phyloP scores from a whole-genome alignment of 2,888 invertebrate genomes.

The Cheilosia urbana region DNA sequence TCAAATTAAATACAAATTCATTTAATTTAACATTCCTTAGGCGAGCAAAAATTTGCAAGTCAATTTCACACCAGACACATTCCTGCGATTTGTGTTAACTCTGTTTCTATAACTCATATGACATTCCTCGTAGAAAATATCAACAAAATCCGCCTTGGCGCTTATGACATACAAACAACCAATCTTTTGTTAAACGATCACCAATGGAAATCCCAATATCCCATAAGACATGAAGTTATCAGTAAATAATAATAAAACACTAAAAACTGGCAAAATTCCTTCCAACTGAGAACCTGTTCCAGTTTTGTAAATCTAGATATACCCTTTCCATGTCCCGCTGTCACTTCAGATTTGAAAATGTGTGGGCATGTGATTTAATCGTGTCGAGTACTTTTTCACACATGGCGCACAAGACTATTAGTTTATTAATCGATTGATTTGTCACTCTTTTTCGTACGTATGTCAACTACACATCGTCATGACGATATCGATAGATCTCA shows the following conservation, averaged over 20 bases:
- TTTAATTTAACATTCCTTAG: not conserved
- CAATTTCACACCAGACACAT: not conserved
- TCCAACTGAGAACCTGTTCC: conserved; percentile 1
- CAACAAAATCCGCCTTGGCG: conserved; percentile 63
- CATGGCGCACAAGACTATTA: conserved; percentile 16
- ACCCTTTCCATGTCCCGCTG: conserved; percentile 28
- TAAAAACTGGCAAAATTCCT: not conserved
- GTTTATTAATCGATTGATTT: conserved; percentile 50
- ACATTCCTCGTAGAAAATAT: conserved; percentile 41
- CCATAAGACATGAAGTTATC: conserved; percentile 6
- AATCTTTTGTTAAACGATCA: conserved; percentile 24
- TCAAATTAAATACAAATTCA: too few relatives aligned
- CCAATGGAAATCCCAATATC: conserved; percentile 56
- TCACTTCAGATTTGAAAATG: conserved; percentile 8
- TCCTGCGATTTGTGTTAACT: not conserved
- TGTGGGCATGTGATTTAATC: conserved; percentile 5
- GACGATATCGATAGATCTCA: conserved; percentile 5
- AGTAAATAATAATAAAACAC: conserved; percentile 16
- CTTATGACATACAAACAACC: conserved; percentile 20
- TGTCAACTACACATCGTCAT: conserved; percentile 23
- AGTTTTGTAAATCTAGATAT: conserved; percentile 43
- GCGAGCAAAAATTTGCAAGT: not conserved
- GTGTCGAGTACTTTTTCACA: conserved; percentile 27
- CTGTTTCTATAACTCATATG: conserved; percentile 30
- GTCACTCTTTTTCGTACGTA: conserved; percentile 20